These are phyloP conservation scores for Trachelus troglodyta DNA, from an alignment of 2,888 invertebrate species.

Conservation along the genomic window DNA sequence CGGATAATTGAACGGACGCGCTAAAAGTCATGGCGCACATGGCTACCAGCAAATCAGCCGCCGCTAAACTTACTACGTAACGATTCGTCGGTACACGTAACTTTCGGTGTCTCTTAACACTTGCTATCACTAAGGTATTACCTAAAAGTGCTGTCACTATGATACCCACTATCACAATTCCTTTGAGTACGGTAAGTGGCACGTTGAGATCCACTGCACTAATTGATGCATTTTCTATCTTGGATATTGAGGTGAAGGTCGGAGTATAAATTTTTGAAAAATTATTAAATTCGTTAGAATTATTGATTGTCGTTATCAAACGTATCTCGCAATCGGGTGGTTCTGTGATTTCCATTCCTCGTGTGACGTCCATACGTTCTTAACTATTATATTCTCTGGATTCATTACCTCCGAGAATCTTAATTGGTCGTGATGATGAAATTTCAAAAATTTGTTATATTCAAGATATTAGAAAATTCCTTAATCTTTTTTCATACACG, in stretches of 20 bases:
- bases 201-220: slow-evolving; percentile 40
- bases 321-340: slow-evolving; percentile 38
- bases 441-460: too few relatives aligned
- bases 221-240: slow-evolving; percentile 13
- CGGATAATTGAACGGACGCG: slow-evolving; percentile 84
- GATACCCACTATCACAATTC: slow-evolving; percentile 82
- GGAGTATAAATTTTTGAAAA: background rate
- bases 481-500: too few relatives aligned
- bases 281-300: slow-evolving; percentile 4
- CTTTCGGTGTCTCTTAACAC: slow-evolving; percentile 83
- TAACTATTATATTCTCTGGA: too few relatives aligned
- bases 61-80: slow-evolving; percentile 93
- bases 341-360: slow-evolving; percentile 55
- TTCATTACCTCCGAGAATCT: too few relatives aligned
- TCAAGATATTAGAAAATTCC: too few relatives aligned
- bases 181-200: slow-evolving; percentile 74
- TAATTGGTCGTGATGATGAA: too few relatives aligned
- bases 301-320: background rate
- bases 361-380: background rate
- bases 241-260: background rate
- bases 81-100: slow-evolving; percentile 92
- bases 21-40: slow-evolving; percentile 93
- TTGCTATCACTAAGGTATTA: slow-evolving; percentile 89
- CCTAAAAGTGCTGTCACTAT: slow-evolving; percentile 91
- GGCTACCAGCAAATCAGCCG: slow-evolving; percentile 93